Conservation (phyloP, 2,113 vertebrate species). For the Cavia porcellus region DNA sequence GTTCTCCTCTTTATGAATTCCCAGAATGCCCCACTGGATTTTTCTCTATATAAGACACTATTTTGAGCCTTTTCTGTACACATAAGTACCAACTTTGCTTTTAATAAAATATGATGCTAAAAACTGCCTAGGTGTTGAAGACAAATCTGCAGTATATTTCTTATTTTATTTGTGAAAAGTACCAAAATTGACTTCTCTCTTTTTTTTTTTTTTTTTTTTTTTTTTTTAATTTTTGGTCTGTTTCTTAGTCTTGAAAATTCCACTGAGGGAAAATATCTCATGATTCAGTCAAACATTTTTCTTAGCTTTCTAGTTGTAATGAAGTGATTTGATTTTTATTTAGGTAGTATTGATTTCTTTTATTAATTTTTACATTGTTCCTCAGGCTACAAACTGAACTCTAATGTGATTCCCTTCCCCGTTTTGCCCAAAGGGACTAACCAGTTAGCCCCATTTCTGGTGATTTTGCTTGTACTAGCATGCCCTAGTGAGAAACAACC, state of each 20-base stretch:
- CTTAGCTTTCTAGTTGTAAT: not conserved
- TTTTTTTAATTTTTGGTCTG: not conserved
- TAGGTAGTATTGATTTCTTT: not conserved
- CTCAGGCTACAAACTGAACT: not conserved
- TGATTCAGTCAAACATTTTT: not conserved
- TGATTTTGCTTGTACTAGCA: not conserved
- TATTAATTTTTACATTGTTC: conserved; percentile 24
- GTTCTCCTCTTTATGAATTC: not conserved
- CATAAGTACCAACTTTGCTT: not conserved
- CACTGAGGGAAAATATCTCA: not conserved
- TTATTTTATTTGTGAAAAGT: conserved; percentile 37
- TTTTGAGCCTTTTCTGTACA: not conserved
- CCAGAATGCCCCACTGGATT: not conserved
- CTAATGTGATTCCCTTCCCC: not conserved
- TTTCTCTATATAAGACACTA: conserved; percentile 37
- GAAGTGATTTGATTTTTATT: conserved; percentile 47
- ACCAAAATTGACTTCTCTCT: not conserved
- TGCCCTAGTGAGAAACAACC: not conserved
- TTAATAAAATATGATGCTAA: conserved; percentile 19
- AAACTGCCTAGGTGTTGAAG: not conserved
- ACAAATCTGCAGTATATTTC: not conserved
- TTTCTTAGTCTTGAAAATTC: conserved; percentile 11
- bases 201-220: no score
- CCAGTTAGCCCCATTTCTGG: not conserved
- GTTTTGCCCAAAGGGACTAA: conserved; percentile 4